phyloP scores from a whole-genome alignment of 92 coral and sea anemone species.

The Parazoanthus darwini region DNA sequence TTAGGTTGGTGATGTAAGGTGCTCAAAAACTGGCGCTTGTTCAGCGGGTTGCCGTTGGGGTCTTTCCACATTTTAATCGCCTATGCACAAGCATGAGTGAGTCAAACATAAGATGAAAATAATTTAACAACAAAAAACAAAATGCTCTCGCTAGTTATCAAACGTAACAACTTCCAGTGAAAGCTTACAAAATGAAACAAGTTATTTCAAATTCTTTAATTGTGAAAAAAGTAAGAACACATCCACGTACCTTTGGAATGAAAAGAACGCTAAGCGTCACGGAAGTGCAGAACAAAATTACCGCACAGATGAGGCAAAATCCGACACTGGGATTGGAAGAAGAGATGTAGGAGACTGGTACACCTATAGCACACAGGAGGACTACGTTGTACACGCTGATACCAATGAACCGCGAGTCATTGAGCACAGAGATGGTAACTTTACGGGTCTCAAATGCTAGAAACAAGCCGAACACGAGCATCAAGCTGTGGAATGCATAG shows the following conservation, averaged over 20 bases:
- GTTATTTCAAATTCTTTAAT: too few species aligned
- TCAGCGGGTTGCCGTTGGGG: slow-evolving; percentile 78
- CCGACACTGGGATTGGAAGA: slow-evolving; percentile 72
- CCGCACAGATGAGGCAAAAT: slow-evolving; percentile 73
- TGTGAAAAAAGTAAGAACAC: not conserved
- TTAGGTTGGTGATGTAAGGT: slow-evolving; percentile 18
- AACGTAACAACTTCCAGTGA: too few species aligned
- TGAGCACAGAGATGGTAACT: slow-evolving; percentile 76
- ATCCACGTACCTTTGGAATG: slow-evolving; percentile 71
- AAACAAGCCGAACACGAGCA: slow-evolving; percentile 80
- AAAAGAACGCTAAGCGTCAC: slow-evolving; percentile 82
- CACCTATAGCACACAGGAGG: slow-evolving; percentile 80
- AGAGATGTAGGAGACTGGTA: slow-evolving; percentile 77
- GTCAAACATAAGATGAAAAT: not conserved
- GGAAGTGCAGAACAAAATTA: slow-evolving; percentile 79
- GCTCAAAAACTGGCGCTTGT: slow-evolving; percentile 33
- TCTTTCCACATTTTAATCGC: slow-evolving; percentile 81
- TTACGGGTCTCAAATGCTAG: slow-evolving; percentile 87
- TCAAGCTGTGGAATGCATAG: slow-evolving; percentile 80
- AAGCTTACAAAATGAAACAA: too few species aligned
- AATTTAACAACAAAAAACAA: not conserved
- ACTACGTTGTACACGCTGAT: slow-evolving; percentile 90
- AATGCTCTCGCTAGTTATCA: not conserved
- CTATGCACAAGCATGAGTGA: slow-evolving; percentile 19
- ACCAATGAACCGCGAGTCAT: slow-evolving; percentile 89